Base-by-base conservation (phyloP, 2,888 invertebrate genomes). In the Ichneumoninae sp. region DNA sequence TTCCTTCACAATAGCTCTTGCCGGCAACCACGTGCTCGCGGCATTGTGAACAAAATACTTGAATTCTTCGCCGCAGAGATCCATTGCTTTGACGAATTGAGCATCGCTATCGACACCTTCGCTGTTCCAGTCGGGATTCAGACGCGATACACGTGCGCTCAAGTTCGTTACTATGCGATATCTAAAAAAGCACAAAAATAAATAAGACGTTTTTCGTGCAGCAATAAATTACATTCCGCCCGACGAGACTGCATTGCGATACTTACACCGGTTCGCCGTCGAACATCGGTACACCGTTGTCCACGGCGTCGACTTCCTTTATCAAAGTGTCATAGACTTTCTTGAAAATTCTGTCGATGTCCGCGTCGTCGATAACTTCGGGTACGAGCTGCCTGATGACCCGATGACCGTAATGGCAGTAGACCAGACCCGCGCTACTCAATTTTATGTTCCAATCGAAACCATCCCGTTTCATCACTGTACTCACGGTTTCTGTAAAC, bases 351-450 rank as follows among this genome's bases (percentile, higher is more conserved):
- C 94, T 89, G 83, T 94, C 94, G 0, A 97, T 89, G 75, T 96
- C 95, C 16, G 94, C 92, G 3, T 95, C 94, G 0, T 94, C 94
- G 0, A 94, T 90, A 26, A 94, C 92, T 54, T 95, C 92, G 6
- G 94, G 92, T 36, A 96, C 87, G 33, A 97, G 91, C 83, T 95
- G 94, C 81, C 95, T 94, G 52, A 99, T 95, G 0, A 99, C 95
- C 87, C 96, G 95, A 89, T 97, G 95, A 0, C 99, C 99, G 93
- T 97, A 99, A 93, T 97, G 98, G 57, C 97, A 96, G 92, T 98
- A 99, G 16, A 99, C 94, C 30, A 99, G 94, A 0, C 99, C 99
- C 3, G 99, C 99, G 88, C 98, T 98, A 94, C 99, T 99, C 74
- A 99, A 95, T 93, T 98, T 98, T 85, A 94, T 95, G 8, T 91